Base-by-base conservation (phyloP, 2,113 vertebrate species). In the Hyaena hyaena region DNA sequence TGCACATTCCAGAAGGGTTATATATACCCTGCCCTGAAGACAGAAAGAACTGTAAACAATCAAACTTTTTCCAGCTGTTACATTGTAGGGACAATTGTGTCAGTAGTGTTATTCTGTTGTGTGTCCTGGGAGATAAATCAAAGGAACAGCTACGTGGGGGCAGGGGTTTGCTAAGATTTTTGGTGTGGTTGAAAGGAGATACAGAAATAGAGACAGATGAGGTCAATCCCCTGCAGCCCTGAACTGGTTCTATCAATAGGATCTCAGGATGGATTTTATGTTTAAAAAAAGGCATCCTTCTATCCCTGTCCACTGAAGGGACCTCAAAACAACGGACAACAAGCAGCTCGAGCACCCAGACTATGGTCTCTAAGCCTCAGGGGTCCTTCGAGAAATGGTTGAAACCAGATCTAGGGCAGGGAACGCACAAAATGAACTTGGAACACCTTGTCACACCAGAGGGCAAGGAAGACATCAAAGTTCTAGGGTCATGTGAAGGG, bases 31-130 rank as follows among this genome's bases (percentile, higher is more conserved):
- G 10, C 19, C 50, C 19, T 39, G 26, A 93, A 53, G 65, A 79
- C 58, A 73, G 53, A 84, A 92, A 87, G 74, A 43, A 53, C 48
- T n/a, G 11, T 2, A 31, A 74, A 21, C n/a, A 76, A 86, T 16
- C 48, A 53, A 43, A 39, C 50, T 90, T 58, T 85, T 81, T 65
- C 63, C 50, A 33, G 68, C 76, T 80, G 63, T 39, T n/a, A 71
- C 8, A 10, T 0, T 19, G 61, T 31, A 68, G n/a, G 31, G 43
- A 55, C 0, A 5, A 14, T 7, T 43, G 85, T 17, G 28, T 7
- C 33, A 7, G 33, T 7, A 16, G 0, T 21, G 55, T n/a, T n/a
- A 35, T 19, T 23, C 91, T 63, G 35, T 24, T 11, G 24, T 11
- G 4, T 3, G 26, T 16, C 5, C 81, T 28, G 10, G 5, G 68